Evolutionary conservation across 1,140 invertebrate species (phyloP).

Genomic region (Zaprionus taronus): DNA sequence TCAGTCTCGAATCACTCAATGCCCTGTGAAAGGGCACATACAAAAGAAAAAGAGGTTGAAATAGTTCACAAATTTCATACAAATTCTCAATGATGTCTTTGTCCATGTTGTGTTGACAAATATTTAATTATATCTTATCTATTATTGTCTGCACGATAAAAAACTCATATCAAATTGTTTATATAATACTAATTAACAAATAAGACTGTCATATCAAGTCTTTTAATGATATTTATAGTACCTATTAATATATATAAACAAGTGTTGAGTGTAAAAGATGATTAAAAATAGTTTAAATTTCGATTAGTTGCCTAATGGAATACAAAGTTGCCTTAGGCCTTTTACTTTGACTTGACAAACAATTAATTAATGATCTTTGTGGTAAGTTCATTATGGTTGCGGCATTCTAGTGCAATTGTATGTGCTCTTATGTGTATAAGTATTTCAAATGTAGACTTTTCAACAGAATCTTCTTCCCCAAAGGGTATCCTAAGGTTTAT

Average conservation of each 20-base stretch:
- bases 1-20: conserved; percentile 21
- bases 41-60: neutral
- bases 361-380: neutral
- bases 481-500: conserved; percentile 3
- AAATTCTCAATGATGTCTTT: neutral
- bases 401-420: neutral
- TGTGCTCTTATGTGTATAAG: neutral
- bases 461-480: neutral
- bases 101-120: neutral
- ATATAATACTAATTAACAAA: neutral
- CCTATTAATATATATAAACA: neutral
- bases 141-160: neutral
- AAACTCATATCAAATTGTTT: neutral
- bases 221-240: neutral
- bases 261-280: neutral
- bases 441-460: too few species aligned
- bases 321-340: too few species aligned
- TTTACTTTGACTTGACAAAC: neutral
- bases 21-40: neutral
- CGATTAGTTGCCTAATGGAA: neutral
- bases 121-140: neutral
- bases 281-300: neutral
- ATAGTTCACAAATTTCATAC: neutral
- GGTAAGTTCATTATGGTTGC: neutral
- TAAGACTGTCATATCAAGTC: neutral